Base-by-base conservation (phyloP, 2,888 invertebrate genomes). In the Polietes domitor region DNA sequence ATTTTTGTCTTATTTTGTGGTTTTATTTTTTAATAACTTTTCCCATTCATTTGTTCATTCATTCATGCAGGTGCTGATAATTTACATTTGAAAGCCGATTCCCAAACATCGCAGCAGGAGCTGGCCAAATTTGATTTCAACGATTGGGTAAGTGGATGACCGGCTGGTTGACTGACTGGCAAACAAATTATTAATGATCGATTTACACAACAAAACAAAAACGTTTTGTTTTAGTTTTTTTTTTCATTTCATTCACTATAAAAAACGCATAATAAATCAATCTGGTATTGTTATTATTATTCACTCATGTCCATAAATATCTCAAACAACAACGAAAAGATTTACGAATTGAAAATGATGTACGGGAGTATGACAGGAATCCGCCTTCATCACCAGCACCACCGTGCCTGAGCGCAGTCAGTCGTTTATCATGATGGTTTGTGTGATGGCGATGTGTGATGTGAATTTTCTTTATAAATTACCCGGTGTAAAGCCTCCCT, bases 111-210 rank as follows among this genome's bases (percentile, higher is more conserved):
- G 74, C 94, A 94, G 88, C 93, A 94, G 79, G 96, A 96, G 88
- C 94, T 98, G 74, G 96, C 96, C 89, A 96, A 96, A 89, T 93
- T 98, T 89, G 95, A 96, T 91, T 96, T 97, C 91, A 95, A 95
- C 86, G 98, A 98, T 93, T 98, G 98, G 98, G 97, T 97, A 93
- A 93, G 95, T 93, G 19, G 10, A 15, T 24, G 7, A 47, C 17
- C 17, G 5, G 32, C 32, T 5, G 7, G 5, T 32, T 7, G 7
- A 55, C 55, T n/a, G n/a, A n/a, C n/a, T 17, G 9, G 3, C 7
- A 19, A 55, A 5, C 7, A 19, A 55, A 21, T 55, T 28, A 61
- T 61, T 61, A 61, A 28, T 61, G 28, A 61, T 28, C 61, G 28
- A 32, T 32, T 61, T 61, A 28, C 21, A 19, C 53, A 55, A 41